Percentiles rank a stretch among this genome's conserved stretches.
Evolutionary conservation across 2,888 invertebrate genomes (phyloP).

Genomic region (Isotomurus palustris): DNA sequence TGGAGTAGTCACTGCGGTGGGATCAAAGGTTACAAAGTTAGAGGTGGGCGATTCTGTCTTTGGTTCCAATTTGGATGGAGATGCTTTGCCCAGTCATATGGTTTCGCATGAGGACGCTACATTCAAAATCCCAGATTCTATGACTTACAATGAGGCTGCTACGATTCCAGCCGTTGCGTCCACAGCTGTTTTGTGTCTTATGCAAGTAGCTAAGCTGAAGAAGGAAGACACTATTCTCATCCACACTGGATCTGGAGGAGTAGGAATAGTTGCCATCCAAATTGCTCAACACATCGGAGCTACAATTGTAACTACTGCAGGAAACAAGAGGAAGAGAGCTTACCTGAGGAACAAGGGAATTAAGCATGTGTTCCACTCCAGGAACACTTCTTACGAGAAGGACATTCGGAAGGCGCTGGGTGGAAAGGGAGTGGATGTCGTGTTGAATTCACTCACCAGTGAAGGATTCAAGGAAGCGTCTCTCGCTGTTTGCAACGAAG

Average conservation of each 20-base stretch:
- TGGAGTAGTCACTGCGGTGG: conserved; percentile 17
- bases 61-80: conserved; percentile 7
- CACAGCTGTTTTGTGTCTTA: conserved; percentile 19
- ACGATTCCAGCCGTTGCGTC: conserved; percentile 23
- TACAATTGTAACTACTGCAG: conserved; percentile 28
- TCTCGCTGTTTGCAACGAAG: conserved; percentile 6
- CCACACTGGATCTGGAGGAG: conserved; percentile 33
- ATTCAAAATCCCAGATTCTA: conserved; percentile 6
- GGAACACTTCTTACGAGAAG: conserved; percentile 17
- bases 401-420: conserved; percentile 20
- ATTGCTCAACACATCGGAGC: conserved; percentile 26
- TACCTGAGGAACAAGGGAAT: conserved; percentile 24
- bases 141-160: conserved; percentile 20
- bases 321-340: conserved; percentile 22
- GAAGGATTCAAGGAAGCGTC: conserved; percentile 26
- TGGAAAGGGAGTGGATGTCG: conserved; percentile 22
- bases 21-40: conserved; percentile 5
- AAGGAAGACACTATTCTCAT: conserved; percentile 16
- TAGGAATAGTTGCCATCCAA: conserved; percentile 31
- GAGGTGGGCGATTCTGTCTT: conserved; percentile 21
- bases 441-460: conserved; percentile 24
- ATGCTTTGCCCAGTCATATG: conserved; percentile 20
- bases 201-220: conserved; percentile 20
- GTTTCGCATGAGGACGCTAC: conserved; percentile 6
- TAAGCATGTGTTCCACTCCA: conserved; percentile 28